Evolutionary conservation across 2,888 invertebrate species (phyloP), one percentile per base, ranked within the genome.

Genomic region (Isotomurus palustris): DNA sequence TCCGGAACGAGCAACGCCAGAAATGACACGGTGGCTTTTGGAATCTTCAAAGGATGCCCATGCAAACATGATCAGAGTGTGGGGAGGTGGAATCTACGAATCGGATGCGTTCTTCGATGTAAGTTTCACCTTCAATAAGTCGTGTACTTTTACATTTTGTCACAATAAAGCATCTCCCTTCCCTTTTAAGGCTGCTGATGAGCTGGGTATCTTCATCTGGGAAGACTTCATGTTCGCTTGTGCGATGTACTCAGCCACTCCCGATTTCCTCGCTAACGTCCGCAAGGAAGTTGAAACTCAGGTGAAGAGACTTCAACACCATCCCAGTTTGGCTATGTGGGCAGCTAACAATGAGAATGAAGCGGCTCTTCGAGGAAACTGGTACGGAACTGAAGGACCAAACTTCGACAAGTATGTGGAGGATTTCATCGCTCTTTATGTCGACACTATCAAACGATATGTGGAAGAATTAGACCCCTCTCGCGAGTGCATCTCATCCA

Each of bases 371-470:
- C 80, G 84, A 45, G 84, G 84, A 40, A 84, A 89, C 74, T 95
- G 94, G 95, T 83, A 79, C 72, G 75, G 67, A 1, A 62, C 64
- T 6, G 44, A 21, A 1, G 14, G 36, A 4, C n/a, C n/a, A n/a
- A 72, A 81, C 14, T 80, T 79, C 64, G 69, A 77, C 0, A 75
- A 78, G 51, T 90, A 86, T 72, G 83, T 83, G 71, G 71, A 75
- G 0, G 93, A 95, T 73, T 96, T 93, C 72, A 76, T 88, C 0
- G 83, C 83, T 71, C 79, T 99, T 0, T 97, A 96, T 73, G 84
- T 88, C 0, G 80, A 85, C 40, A 85, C 86, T 0, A 83, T 95
- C 2, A 81, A 82, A 71, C 80, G 80, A 2, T 81, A 85, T 32
- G 82, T 88, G 0, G 74, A 80, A 27, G 74, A 76, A 12, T 73